These are phyloP conservation scores for Didymodactylos carnosus DNA, from an alignment of 2,888 invertebrate species.

Conservation along the genomic window DNA sequence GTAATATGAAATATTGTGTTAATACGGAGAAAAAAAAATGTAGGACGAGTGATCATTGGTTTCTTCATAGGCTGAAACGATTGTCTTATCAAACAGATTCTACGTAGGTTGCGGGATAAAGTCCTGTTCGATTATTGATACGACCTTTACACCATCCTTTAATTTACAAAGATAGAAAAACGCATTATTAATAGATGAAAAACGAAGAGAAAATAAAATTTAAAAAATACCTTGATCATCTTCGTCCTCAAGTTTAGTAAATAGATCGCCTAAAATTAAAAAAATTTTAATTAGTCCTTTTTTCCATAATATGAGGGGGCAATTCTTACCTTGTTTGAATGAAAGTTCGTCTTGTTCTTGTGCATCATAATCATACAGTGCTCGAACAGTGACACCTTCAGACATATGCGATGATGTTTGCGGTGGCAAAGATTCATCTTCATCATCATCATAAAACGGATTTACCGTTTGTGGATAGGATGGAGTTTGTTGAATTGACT, in stretches of 20 bases:
- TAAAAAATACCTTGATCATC: no score
- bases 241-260: slow-evolving; percentile 86
- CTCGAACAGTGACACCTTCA: slow-evolving; percentile 45
- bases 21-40: no score
- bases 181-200: no score
- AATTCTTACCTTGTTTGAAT: slow-evolving; percentile 65
- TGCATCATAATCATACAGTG: slow-evolving; percentile 84
- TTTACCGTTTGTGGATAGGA: not conserved
- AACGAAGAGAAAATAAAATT: no score
- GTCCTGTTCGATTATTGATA: not conserved
- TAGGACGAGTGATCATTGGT: no score
- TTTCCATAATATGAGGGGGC: not conserved
- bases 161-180: no score
- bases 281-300: slow-evolving; percentile 18
- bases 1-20: no score
- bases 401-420: not conserved
- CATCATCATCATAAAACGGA: not conserved
- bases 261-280: slow-evolving; percentile 60
- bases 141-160: slow-evolving; percentile 93
- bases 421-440: not conserved
- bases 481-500: not conserved
- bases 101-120: slow-evolving; percentile 15
- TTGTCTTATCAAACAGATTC: not conserved
- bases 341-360: slow-evolving; percentile 89
- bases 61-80: no score